These are phyloP conservation scores for Harpagifer antarcticus DNA, from an alignment of 2,797 vertebrate genomes.

Conservation along the genomic window DNA sequence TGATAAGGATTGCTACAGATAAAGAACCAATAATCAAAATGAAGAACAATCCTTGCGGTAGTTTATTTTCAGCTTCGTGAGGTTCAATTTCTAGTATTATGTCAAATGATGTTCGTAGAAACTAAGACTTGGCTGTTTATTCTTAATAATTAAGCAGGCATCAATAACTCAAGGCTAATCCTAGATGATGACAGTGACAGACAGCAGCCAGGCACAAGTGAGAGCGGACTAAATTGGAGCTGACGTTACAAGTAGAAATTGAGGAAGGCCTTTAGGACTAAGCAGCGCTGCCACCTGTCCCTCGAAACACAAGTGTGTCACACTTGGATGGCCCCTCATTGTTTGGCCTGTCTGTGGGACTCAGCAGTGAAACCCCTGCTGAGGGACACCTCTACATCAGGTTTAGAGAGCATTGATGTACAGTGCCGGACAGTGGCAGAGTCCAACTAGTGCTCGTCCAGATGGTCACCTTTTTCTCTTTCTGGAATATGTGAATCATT, in stretches of 20 bases:
- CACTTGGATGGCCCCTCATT: conserved; percentile 54
- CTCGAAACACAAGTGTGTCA: conserved; percentile 72
- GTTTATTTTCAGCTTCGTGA: background rate
- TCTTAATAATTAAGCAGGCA: conserved; percentile 58
- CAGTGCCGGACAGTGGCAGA: background rate
- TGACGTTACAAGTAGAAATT: conserved; percentile 60
- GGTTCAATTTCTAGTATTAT: too few relatives aligned
- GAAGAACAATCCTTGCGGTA: background rate
- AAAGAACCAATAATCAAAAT: background rate
- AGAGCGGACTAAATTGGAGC: conserved; percentile 5
- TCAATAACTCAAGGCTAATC: conserved; percentile 42
- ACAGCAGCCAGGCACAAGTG: conserved; percentile 52
- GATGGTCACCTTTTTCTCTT: conserved; percentile 13
- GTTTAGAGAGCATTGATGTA: conserved; percentile 37
- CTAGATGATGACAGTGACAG: conserved; percentile 60
- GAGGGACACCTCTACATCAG: conserved; percentile 47
- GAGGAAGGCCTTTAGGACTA: conserved; percentile 51
- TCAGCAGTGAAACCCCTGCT: conserved; percentile 19
- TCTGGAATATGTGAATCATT: conserved; percentile 1
- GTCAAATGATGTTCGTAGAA: background rate
- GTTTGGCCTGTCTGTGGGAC: conserved; percentile 42
- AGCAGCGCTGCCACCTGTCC: conserved; percentile 75
- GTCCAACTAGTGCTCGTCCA: background rate
- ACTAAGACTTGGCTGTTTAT: background rate
- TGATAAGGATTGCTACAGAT: background rate